phyloP scores from a whole-genome alignment of 2,797 vertebrate genomes.

The Propithecus deckenii region DNA sequence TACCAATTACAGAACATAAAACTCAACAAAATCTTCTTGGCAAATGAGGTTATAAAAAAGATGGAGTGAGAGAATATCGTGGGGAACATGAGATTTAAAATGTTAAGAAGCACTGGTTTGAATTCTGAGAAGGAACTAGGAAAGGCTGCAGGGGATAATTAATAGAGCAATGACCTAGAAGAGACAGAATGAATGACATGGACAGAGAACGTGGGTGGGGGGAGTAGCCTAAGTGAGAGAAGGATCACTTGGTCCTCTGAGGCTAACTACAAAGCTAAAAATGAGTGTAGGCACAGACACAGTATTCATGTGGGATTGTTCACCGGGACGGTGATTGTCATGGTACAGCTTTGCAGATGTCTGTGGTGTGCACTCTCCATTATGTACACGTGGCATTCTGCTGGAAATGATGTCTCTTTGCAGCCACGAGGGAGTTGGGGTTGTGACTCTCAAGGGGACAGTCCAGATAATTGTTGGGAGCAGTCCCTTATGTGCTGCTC shows the following conservation, averaged over 20 bases:
- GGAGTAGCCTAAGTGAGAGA: not conserved
- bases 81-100: not conserved
- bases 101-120: not conserved
- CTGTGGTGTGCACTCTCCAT: not conserved
- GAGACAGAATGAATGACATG: not conserved
- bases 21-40: constrained; percentile 43
- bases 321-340: not conserved
- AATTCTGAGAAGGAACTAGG: not conserved
- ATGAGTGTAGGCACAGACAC: not conserved
- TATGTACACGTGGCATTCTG: not conserved
- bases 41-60: constrained; percentile 38
- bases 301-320: not conserved
- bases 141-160: not conserved
- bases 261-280: not conserved
- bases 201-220: not conserved
- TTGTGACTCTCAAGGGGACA: constrained; percentile 40
- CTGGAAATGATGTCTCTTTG: not conserved
- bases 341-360: not conserved
- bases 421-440: not conserved
- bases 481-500: not conserved
- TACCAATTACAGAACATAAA: constrained; percentile 42
- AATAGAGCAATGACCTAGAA: not conserved
- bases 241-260: not conserved
- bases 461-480: not conserved
- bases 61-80: not conserved